Base-by-base conservation (phyloP, 2,797 vertebrate genomes). In the Micromesistius poutassou region DNA sequence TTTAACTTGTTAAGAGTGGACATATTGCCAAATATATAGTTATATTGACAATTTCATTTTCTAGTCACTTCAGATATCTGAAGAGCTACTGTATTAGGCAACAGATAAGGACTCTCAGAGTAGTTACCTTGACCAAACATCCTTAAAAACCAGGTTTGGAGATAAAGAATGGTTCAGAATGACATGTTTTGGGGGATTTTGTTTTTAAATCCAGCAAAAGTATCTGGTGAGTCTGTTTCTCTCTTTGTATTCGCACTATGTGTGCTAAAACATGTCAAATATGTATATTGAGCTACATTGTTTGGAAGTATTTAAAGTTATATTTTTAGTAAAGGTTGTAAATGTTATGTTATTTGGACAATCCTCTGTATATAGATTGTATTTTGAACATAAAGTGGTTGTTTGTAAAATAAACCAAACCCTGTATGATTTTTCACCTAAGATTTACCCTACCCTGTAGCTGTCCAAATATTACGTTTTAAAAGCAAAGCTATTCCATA, bases 281-380 rank as follows among this genome's bases (percentile, higher is more conserved):
- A 83, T 94, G 92, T 94, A 92, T 93, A 94, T 93, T 89, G 92
- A 93, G 89, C 89, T 93, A 87, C 66, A 25, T 91, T 89, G 82
- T 90, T 85, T 87, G 89, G 92, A 90, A 94, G 88, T 94, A 94
- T 94, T 94, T 94, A 94, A 94, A 95, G 87, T 92, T 94, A 88
- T 94, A 94, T 94, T 95, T 94, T 94, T 94, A 79, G 87, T 31
- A 89, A 91, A 91, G 83, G 77, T 75, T 92, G 86, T 92, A 89
- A 87, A 91, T 90, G 81, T 89, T 78, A 84, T 77, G 72, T 70
- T 91, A 83, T 90, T 89, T 88, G 80, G 50, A 36, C 79, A 90
- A 77, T 78, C 87, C 73, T 91, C 79, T 86, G 77, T 74, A 84
- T 89, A 85, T 79, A 71, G 78, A 86, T 86, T 89, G 79, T 85